Evolutionary conservation across 2,113 vertebrate species (phyloP).

Genomic region (Phylloscopus whistleri): DNA sequence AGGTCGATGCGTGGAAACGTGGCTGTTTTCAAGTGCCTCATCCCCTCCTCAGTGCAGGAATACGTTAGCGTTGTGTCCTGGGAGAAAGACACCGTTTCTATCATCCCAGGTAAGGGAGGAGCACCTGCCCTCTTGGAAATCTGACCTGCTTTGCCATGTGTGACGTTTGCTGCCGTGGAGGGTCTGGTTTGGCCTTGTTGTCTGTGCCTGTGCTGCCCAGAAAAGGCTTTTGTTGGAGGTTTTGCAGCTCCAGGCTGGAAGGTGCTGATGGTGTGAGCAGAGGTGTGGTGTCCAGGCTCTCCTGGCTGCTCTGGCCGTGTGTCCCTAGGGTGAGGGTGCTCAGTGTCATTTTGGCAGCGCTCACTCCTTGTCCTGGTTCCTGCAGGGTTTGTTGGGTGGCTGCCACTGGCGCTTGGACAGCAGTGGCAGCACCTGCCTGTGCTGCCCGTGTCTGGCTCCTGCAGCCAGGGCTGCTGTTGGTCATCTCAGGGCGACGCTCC

Average conservation of each 20-base stretch:
- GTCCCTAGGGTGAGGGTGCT: rapidly evolving
- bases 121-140: not conserved
- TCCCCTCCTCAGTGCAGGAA: slow-evolving; percentile 96
- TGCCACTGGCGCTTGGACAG: not conserved
- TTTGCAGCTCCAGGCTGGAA: not conserved
- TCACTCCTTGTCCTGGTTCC: not conserved
- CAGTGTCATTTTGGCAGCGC: rapidly evolving
- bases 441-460: rapidly evolving
- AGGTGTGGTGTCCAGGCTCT: rapidly evolving
- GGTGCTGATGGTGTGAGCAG: not conserved
- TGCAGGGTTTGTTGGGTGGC: not conserved
- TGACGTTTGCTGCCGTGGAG: rapidly evolving
- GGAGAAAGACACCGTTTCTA: slow-evolving; percentile 98
- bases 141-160: not conserved
- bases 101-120: slow-evolving; percentile 88
- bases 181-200: rapidly evolving
- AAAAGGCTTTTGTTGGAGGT: not conserved
- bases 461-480: not conserved
- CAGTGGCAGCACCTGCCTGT: no score
- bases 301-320: not conserved
- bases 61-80: slow-evolving; percentile 98
- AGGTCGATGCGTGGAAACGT: slow-evolving; percentile 98
- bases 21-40: slow-evolving; percentile 99
- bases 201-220: not conserved
- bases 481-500: not conserved